Percentiles rank a stretch among this genome's conserved stretches.
Conservation (phyloP, 2,797 vertebrate genomes). For the Semotilus atromaculatus region DNA sequence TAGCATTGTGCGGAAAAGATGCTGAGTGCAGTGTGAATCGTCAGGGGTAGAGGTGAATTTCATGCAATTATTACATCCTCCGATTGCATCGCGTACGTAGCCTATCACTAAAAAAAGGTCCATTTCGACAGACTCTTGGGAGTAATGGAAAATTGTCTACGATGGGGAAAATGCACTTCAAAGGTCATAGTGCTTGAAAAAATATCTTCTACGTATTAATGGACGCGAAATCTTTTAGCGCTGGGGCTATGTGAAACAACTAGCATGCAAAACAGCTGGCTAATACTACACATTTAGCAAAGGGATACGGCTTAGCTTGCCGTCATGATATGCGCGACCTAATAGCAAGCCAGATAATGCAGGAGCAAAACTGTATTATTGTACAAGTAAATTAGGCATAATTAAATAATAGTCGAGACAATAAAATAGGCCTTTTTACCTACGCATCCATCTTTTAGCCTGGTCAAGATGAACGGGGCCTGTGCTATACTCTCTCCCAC, state of each 20-base stretch:
- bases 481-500: conserved; percentile 79
- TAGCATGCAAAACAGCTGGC: conserved; percentile 67
- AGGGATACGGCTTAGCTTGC: conserved; percentile 28
- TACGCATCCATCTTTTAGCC: conserved; percentile 72
- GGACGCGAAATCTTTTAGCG: conserved; percentile 19
- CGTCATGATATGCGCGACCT: conserved; percentile 36
- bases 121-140: conserved; percentile 22
- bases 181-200: conserved; percentile 14
- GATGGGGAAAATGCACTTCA: neutral
- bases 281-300: conserved; percentile 43
- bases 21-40: conserved; percentile 48
- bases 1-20: conserved; percentile 39
- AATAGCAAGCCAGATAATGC: conserved; percentile 33
- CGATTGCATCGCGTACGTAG: conserved; percentile 52
- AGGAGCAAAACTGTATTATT: conserved; percentile 30
- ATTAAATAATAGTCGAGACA: conserved; percentile 43
- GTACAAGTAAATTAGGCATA: conserved; percentile 23
- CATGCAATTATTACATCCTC: conserved; percentile 59
- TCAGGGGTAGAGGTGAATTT: conserved; percentile 57
- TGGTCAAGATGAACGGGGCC: conserved; percentile 77
- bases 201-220: neutral
- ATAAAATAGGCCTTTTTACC: conserved; percentile 72
- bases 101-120: conserved; percentile 46
- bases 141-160: neutral
- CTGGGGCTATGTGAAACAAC: conserved; percentile 34